Evolutionary conservation across 2,797 vertebrate genomes (phyloP), one percentile per base, ranked within the genome.

Genomic region (Melanotaenia trifasciata): DNA sequence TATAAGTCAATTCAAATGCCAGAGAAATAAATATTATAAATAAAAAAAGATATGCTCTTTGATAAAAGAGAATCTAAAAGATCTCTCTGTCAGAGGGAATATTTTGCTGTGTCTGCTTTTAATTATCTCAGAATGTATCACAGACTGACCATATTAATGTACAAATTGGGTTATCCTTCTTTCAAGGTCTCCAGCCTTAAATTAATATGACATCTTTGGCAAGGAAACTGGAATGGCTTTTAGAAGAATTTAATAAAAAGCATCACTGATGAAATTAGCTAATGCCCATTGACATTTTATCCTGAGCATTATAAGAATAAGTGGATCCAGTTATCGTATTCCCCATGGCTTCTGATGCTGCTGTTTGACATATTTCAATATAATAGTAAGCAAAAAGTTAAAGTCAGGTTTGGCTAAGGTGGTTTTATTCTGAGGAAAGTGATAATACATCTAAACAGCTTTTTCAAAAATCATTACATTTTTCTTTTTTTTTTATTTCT

Each of bases 241-340:
- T 94, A 93, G 92, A 94, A 93, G 72, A 94, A 95, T 94, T 92
- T 92, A 93, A 94, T 94, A 94, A 94, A 93, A 94, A 90, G 89
- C 92, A 93, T 90, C 87, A 65, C 88, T 93, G 91, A 94, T 94
- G 87, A 93, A 93, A 95, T 95, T 94, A 94, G 88, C 89, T 93
- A 92, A 94, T 94, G 92, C 87, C 92, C 90, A 94, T 91, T 95
- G 93, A 94, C 94, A 94, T 94, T 95, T 94, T 90, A 93, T 94
- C 91, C 86, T 72, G 73, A 87, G 72, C 90, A 92, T 93, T 94
- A 94, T 90, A 91, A 87, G 92, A 94, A 93, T 91, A 88, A 90
- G 87, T 81, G 78, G 83, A 90, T 94, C 78, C 73, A 81, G 86
- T 91, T 90, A 90, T 91, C 86, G 72, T 90, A 91, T 92, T 88